These are phyloP conservation scores for Cotesia glomerata DNA, from an alignment of 1,140 invertebrate genomes.

Conservation along the genomic window DNA sequence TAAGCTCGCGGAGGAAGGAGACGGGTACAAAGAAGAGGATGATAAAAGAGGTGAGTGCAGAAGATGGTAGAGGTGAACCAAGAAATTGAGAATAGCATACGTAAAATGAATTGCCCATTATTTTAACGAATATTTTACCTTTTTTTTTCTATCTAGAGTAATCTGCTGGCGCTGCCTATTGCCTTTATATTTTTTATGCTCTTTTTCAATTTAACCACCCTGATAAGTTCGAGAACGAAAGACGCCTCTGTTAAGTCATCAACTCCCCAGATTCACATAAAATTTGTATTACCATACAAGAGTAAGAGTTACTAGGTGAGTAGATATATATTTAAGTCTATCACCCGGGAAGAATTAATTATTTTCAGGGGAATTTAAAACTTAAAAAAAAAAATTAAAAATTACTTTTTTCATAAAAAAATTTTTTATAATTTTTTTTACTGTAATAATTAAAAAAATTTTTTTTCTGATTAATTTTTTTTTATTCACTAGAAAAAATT, in stretches of 20 bases:
- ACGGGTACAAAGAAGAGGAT: conserved; percentile 26
- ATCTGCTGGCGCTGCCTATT: conserved; percentile 56
- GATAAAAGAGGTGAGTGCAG: conserved; percentile 39
- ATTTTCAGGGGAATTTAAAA: too few relatives aligned
- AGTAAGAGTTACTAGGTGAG: neutral
- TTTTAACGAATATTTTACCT: conserved; percentile 57
- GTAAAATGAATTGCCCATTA: conserved; percentile 61
- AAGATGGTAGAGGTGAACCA: conserved; percentile 55
- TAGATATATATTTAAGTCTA: too few relatives aligned
- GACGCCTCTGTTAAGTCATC: conserved; percentile 32
- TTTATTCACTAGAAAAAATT: too few relatives aligned
- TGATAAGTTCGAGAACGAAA: neutral
- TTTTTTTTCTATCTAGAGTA: conserved; percentile 43
- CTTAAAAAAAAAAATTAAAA: too few relatives aligned
- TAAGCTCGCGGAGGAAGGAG: neutral
- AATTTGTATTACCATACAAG: conserved; percentile 58
- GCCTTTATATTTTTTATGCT: conserved; percentile 62
- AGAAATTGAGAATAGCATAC: conserved; percentile 64
- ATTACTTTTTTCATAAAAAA: too few relatives aligned
- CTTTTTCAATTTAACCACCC: conserved; percentile 61
- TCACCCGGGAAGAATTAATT: too few relatives aligned
- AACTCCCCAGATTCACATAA: conserved; percentile 54
- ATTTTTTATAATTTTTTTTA: too few relatives aligned
- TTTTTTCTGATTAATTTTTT: too few relatives aligned
- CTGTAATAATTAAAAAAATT: too few relatives aligned